Conservation (phyloP, 2,113 vertebrate genomes). For the Pantherophis guttatus region DNA sequence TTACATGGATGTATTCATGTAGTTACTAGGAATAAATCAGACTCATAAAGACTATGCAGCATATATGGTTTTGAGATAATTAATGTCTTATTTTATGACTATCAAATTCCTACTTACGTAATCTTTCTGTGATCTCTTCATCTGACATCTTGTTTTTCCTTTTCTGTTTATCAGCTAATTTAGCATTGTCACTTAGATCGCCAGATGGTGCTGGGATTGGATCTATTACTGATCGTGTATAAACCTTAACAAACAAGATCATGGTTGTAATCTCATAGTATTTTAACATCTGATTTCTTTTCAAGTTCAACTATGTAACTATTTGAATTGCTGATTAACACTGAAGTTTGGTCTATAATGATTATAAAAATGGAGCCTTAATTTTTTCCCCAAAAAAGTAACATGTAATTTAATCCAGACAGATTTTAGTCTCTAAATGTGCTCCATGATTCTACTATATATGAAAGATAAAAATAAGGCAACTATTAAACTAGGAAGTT, state of each 20-base stretch:
- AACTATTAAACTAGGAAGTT: not conserved
- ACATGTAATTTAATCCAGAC: not conserved
- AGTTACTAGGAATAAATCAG: not conserved
- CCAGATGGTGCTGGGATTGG: constrained; percentile 83
- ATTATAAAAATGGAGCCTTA: not conserved
- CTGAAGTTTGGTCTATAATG: not conserved
- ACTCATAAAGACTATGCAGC: not conserved
- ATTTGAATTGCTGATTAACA: not conserved
- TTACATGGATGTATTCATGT: not conserved
- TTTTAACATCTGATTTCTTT: not conserved
- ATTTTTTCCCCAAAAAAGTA: not conserved
- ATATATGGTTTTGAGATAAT: not conserved
- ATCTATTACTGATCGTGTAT: constrained; percentile 93
- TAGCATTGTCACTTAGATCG: constrained; percentile 78
- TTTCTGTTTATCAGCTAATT: constrained; percentile 85
- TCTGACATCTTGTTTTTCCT: constrained; percentile 98
- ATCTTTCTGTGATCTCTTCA: constrained; percentile 97
- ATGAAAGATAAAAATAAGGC: not conserved
- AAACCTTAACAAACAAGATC: constrained; percentile 74
- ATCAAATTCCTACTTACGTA: constrained; percentile 76
- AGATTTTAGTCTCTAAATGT: not conserved
- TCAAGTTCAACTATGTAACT: not conserved
- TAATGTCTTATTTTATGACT: not conserved
- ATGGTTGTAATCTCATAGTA: not conserved
- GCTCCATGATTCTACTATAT: not conserved